phyloP scores from a whole-genome alignment of 2,888 invertebrate genomes.

The Parnassius glacialis region DNA sequence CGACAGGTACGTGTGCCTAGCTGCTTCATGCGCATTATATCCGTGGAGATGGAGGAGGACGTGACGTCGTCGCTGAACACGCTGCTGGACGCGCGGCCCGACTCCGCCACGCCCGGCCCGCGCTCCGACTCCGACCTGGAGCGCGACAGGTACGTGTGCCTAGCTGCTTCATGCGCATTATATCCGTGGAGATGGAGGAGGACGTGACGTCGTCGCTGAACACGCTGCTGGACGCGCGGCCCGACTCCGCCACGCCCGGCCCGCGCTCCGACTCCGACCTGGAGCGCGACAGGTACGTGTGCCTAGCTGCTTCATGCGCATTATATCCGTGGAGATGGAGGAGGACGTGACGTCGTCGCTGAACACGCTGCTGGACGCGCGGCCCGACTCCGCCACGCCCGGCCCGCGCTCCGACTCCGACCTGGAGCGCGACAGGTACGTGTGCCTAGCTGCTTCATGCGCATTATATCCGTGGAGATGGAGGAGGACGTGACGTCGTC shows the following conservation, averaged over 20 bases:
- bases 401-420: conserved; percentile 60
- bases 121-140: conserved; percentile 59
- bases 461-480: conserved; percentile 94
- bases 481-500: conserved; percentile 97
- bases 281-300: conserved; percentile 33
- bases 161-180: too few relatives aligned
- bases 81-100: conserved; percentile 88
- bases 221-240: conserved; percentile 90
- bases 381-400: conserved; percentile 78
- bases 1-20: conserved; percentile 44
- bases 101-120: conserved; percentile 71
- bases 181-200: conserved; percentile 95
- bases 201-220: conserved; percentile 96
- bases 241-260: conserved; percentile 74
- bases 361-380: conserved; percentile 92
- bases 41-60: conserved; percentile 95
- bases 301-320: too few relatives aligned
- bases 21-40: too few relatives aligned
- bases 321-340: conserved; percentile 95
- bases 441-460: too few relatives aligned
- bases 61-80: conserved; percentile 96
- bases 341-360: conserved; percentile 96
- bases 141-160: conserved; percentile 29
- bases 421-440: conserved; percentile 37
- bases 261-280: conserved; percentile 57